Evolutionary conservation across 2,888 invertebrate genomes (phyloP), one percentile per base, ranked within the genome.

Genomic region (Trachelus stipa): DNA sequence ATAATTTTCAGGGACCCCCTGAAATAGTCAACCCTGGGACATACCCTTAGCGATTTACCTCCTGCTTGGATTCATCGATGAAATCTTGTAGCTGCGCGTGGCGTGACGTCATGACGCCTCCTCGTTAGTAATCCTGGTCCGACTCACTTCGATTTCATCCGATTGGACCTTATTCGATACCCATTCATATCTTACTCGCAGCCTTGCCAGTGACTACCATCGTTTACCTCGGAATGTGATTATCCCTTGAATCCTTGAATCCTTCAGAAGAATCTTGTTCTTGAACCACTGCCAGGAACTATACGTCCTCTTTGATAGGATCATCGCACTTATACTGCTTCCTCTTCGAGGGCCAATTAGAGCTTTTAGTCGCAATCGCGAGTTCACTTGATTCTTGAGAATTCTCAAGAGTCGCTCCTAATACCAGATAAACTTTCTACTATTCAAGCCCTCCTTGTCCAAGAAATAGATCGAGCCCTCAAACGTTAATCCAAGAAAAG

Each of bases 191-290:
- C 76, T 40, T 15, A 34, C 74, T 69, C 74, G 77, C 71, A 71
- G 77, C 69, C 77, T 73, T 76, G 73, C 69, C 79, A 76, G 79
- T 69, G 77, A 79, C 80, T 79, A 74, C 77, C 77, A 73, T 68
- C 73, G 73, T 68, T 69, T 34, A 56, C 56, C 31, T 35, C 9
- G 23, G 2, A 23, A 56, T 23, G 23, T 23, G 56, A 56, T 23
- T 23, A 56, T 56, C 23, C 56, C 23, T 56, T 23, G 2, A 56
- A 56, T 56, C 23, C 23, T 56, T 23, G 23, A 56, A 56, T 56
- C 9, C 56, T 56, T 56, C 9, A 1, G 23, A 9, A 56, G 23
- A 6, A 9, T 56, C 56, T 23, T 23, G 56, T 23, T 56, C 23
- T 56, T 56, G 56, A 56, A 56, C 6, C 56, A 23, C 23, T 23